A percentile compares a stretch with the other conserved stretches of the same genome.
Conservation (phyloP, 2,113 vertebrate genomes). For the Stomatorhinus ivindoensis region DNA sequence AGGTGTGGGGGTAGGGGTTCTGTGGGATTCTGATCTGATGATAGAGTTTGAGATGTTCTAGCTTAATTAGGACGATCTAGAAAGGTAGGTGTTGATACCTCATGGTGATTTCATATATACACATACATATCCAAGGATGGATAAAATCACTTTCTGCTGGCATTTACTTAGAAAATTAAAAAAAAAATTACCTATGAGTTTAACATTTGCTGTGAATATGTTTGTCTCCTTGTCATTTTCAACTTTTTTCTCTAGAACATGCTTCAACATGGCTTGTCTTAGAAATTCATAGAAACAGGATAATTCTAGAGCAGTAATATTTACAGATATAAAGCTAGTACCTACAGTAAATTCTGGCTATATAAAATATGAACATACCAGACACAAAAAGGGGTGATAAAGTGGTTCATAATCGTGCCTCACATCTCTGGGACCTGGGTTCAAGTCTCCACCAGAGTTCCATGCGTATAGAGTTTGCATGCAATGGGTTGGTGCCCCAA, state of each 20-base stretch:
- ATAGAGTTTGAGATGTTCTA: background rate
- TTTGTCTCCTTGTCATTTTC: background rate
- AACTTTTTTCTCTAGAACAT: background rate
- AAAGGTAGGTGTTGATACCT: background rate
- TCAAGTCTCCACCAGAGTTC: too few species aligned
- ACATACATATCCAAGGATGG: background rate
- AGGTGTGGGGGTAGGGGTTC: background rate
- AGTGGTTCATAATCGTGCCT: too few species aligned
- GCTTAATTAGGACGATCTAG: slow-evolving; percentile 10
- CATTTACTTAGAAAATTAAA: background rate
- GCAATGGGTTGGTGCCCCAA: too few species aligned
- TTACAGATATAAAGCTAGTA: background rate
- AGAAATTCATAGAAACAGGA: background rate
- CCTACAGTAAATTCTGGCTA: background rate
- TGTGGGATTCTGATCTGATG: background rate
- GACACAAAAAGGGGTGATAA: too few species aligned
- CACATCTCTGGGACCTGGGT: too few species aligned
- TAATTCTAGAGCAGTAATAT: background rate
- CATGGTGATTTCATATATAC: background rate
- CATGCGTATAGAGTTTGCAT: too few species aligned
- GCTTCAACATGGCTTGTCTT: background rate
- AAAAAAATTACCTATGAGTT: background rate
- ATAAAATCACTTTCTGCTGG: background rate
- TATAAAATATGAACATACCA: background rate
- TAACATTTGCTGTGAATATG: background rate